Base-by-base conservation (phyloP, 2,888 invertebrate genomes). In the Habrosyne pyritoides region DNA sequence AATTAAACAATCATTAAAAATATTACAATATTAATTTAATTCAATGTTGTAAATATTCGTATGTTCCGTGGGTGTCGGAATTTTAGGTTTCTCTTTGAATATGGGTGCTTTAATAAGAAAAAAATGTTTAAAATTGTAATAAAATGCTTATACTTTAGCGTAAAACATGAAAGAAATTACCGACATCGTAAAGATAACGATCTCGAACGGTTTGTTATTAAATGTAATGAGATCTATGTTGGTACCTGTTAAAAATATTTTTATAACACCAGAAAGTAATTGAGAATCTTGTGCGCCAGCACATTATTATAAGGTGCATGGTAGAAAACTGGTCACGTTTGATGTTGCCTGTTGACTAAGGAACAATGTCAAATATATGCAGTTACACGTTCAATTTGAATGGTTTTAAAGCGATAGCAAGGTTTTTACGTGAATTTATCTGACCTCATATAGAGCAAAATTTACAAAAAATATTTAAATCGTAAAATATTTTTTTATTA, bases 111-210 rank as follows among this genome's bases (percentile, higher is more conserved):
- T n/a, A 36, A 6, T 36, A n/a, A 12, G 4, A 14, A 36, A 33
- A 33, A n/a, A 33, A 36, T 36, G 10, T 36, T 36, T 36, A 14
- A 36, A 24, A 3, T 24, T 24, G 24, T 24, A 24, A 24, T 24
- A 24, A 5, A 24, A 24, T 24, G 24, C 24, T 24, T 24, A 24
- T 24, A n/a, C n/a, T n/a, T n/a, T 24, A 24, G 24, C 7, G 24
- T 7, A 24, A 24, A 24, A 7, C 48, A 33, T 33, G 36, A 48
- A 48, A 48, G n/a, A 21, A 28, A 26, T 52, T 14, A 2, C 10
- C 22, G 47, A 33, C 47, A 53, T 53, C 21, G 33, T 30, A 47
- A 33, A 47, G 30, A 53, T 14, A 36, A 36, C 14, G 14, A 6
- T 36, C 36, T n/a, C 14, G 36, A 36, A 7, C 14, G 14, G 36